A percentile compares a stretch with the other conserved stretches of the same genome.
Evolutionary conservation across 2,113 vertebrate genomes (phyloP).

Genomic region (Halichoerus grypus): DNA sequence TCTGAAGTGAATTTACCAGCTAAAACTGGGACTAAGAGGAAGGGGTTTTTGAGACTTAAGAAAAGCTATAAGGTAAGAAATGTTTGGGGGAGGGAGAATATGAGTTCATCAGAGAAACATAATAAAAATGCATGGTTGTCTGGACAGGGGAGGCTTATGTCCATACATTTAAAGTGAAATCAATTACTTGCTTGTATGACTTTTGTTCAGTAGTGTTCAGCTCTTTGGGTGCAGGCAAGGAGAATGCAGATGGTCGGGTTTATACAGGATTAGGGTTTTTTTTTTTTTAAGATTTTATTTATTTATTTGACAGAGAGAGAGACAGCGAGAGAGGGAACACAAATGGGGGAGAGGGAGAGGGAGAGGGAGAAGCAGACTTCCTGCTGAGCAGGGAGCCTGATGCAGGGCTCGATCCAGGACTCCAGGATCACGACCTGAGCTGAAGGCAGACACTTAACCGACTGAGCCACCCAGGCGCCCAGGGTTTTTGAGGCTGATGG

Average conservation of each 20-base stretch:
- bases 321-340: too few relatives aligned
- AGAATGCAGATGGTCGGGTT: background rate
- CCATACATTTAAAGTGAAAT: conserved; percentile 5
- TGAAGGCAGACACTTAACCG: too few relatives aligned
- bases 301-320: too few relatives aligned
- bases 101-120: background rate
- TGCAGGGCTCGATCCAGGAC: too few relatives aligned
- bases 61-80: background rate
- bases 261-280: background rate
- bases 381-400: too few relatives aligned
- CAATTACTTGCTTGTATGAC: background rate
- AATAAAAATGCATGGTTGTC: background rate
- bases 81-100: background rate
- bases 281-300: too few relatives aligned
- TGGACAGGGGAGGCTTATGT: background rate
- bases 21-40: background rate
- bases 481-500: background rate
- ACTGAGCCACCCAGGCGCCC: too few relatives aligned
- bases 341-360: too few relatives aligned
- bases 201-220: background rate
- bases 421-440: too few relatives aligned
- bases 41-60: background rate
- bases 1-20: background rate
- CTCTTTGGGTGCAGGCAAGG: background rate
- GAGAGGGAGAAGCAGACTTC: too few relatives aligned